Base-by-base conservation (phyloP, 2,888 invertebrate genomes). In the Heliothis peltigera region DNA sequence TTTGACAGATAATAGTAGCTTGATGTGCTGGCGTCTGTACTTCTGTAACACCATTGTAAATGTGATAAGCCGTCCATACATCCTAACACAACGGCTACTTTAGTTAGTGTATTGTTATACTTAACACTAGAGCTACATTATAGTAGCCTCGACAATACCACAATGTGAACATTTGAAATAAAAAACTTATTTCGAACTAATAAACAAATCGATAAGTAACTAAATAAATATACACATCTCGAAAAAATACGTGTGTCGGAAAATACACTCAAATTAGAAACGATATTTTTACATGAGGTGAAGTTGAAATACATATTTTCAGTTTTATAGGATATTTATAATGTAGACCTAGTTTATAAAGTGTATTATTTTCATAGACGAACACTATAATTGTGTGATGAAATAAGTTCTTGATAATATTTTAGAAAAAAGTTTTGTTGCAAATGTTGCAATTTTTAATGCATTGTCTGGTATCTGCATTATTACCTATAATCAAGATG, bases 11-110 rank as follows among this genome's bases (percentile, higher is more conserved):
- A n/a, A n/a, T n/a, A n/a, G n/a, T n/a, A n/a, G n/a, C n/a, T n/a
- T n/a, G n/a, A n/a, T n/a, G n/a, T n/a, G n/a, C n/a, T n/a, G n/a
- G n/a, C n/a, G n/a, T n/a, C n/a, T n/a, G n/a, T 47, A 47, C 39
- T 12, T 4, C 0, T 6, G 32, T 47, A 32, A 44, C 22, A 52
- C 49, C 53, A 52, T 17, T 32, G 18, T 7, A 59, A 58, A 52
- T 74, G 60, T 74, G 55, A 68, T 68, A 57, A 44, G 69, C 69
- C 70, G 70, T 75, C 70, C 70, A 43, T 21, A 43, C 35, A 55
- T n/a, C 17, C 66, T 58, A 39, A 39, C n/a, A 39, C 44, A 55
- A 68, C 47, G 61, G 60, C 70, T 44, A 55, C 18, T 51, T 51
- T 52, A n/a, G 12, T 47, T 55, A 54, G 17, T 55, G 47, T 47